These are phyloP conservation scores for Melanerpes aurifrons DNA, from an alignment of 2,113 vertebrate genomes.

Conservation along the genomic window DNA sequence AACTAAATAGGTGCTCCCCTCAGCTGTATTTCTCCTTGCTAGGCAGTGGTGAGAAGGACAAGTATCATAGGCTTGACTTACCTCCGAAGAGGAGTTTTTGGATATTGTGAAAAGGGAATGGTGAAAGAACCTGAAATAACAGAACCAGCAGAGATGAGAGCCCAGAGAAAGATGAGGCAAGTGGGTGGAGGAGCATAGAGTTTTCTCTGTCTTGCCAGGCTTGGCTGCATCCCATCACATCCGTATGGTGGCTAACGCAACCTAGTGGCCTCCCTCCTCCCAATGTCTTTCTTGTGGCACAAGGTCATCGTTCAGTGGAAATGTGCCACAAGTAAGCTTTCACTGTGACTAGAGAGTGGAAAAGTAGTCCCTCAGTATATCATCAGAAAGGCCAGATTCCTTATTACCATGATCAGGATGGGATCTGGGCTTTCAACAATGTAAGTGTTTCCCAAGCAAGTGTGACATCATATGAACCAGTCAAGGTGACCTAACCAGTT, in stretches of 20 bases:
- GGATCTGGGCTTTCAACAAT: accelerated
- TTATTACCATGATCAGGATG: background rate
- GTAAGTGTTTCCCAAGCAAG: background rate
- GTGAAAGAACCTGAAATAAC: background rate
- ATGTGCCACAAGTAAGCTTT: background rate
- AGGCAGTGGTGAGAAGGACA: background rate
- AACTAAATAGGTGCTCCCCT: background rate
- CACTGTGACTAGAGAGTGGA: background rate
- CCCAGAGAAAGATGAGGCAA: background rate
- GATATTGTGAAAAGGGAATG: accelerated
- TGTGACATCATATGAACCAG: accelerated
- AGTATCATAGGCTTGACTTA: background rate
- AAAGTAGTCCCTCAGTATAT: background rate
- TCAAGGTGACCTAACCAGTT: background rate
- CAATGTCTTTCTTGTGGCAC: background rate
- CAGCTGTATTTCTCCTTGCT: background rate
- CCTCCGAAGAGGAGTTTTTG: background rate
- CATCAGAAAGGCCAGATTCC: background rate
- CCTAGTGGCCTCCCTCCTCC: background rate
- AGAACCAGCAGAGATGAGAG: background rate
- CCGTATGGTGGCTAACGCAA: background rate
- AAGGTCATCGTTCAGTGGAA: background rate
- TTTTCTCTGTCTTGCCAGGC: background rate
- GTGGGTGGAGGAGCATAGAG: background rate
- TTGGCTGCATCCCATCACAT: background rate